Evolutionary conservation across 2,113 vertebrate genomes (phyloP), one percentile per base, ranked within the genome.

Genomic region (Fulmarus glacialis): DNA sequence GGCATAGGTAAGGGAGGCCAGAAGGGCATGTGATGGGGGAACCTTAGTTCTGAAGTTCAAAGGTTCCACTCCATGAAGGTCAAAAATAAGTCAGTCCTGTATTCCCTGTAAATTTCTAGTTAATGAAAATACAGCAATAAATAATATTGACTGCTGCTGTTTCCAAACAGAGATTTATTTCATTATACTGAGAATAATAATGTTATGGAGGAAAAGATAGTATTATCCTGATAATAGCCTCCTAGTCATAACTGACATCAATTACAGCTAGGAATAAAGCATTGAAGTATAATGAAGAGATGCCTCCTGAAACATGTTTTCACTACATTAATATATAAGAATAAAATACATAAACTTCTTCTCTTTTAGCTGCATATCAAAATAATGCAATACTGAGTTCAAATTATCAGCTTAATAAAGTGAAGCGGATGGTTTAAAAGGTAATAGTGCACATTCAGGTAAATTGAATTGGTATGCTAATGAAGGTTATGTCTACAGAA

Each of bases 401-500:
- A 70, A 90, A 93, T 60, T 95, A 85, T 84, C 55, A 73, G 36
- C 30, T 91, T 96, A 86, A 80, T 91, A 56, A 97, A 90, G 80
- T 93, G 60, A 97, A 93, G 60, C 90, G 71, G 34, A 68, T 93
- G 56, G 22, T 86, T 93, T 96, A 87, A 95, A 93, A 93, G 81
- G 64, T 95, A 96, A 82, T 93, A 48, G 19, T 83, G 42, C 52
- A 73, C 55, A 36, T 72, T 93, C 81, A 89, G 50, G 78, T 94
- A 91, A 93, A 82, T 93, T 50, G 82, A 82, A 75, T 73, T 95
- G 84, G 82, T 97, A 83, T 67, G 60, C 88, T 97, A 93, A 94
- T 96, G 79, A 92, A 82, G 40, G 64, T 62, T 55, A 75, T 68
- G 66, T 82, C 72, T 47, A 29, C 74, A 89, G 74, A 89, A 73